Conservation (phyloP, 2,888 invertebrate genomes). For the Laspeyria flexula region DNA sequence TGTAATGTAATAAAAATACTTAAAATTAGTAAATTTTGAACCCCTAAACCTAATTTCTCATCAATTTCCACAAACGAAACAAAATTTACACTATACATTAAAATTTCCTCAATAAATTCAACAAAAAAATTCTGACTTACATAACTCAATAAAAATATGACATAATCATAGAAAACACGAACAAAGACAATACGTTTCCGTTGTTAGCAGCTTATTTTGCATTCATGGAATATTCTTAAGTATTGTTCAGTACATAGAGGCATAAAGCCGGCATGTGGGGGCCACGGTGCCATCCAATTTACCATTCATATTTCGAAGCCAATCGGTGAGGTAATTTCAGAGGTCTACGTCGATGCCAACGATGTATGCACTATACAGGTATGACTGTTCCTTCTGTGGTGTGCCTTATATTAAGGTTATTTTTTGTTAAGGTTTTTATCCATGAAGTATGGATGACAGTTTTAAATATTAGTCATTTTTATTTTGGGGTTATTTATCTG, state of each 20-base stretch:
- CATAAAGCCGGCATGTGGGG: constrained; percentile 64
- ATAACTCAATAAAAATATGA: constrained; percentile 52
- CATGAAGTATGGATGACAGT: no score
- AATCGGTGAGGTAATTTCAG: constrained; percentile 77
- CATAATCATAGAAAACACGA: constrained; percentile 74
- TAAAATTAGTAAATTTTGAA: no score
- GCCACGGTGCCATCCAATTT: constrained; percentile 74
- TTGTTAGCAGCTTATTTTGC: constrained; percentile 79
- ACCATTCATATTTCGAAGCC: constrained; percentile 81
- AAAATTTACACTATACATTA: no score
- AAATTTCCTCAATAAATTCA: constrained; percentile 23
- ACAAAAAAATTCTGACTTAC: constrained; percentile 16
- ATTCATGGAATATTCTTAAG: constrained; percentile 84
- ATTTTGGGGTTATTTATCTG: no score
- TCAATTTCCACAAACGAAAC: no score
- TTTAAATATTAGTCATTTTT: no score
- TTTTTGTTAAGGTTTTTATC: no score
- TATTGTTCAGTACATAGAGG: constrained; percentile 68
- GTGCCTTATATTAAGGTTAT: not conserved
- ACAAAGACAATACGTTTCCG: constrained; percentile 64
- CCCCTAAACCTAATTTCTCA: no score
- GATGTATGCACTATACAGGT: constrained; percentile 43
- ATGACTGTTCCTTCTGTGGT: constrained; percentile 10
- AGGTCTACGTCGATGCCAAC: constrained; percentile 58
- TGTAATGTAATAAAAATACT: no score